A percentile compares a stretch with the other conserved stretches of the same genome.
These are phyloP conservation scores for Neoaliturus tenellus DNA, from an alignment of 2,888 invertebrate species.

Conservation along the genomic window DNA sequence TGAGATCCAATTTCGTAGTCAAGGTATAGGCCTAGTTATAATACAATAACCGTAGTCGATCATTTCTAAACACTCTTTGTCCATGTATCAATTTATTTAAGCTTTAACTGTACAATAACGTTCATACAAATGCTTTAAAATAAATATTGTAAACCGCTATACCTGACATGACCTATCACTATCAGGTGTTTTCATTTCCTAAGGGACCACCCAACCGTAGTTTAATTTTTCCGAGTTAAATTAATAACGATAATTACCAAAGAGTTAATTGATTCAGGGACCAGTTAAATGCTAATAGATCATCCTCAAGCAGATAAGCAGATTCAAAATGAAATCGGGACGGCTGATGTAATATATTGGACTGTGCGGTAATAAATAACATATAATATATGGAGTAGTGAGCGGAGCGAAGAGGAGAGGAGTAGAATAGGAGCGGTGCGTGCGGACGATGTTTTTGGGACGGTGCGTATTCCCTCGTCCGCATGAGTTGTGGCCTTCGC, in stretches of 20 bases:
- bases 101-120: too few species aligned
- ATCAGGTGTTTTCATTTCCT: background rate
- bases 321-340: constrained; percentile 49
- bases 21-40: too few species aligned
- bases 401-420: background rate
- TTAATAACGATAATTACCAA: constrained; percentile 39
- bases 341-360: constrained; percentile 19
- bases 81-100: too few species aligned
- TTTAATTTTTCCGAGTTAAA: constrained; percentile 29
- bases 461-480: constrained; percentile 8
- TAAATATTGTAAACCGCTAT: too few species aligned
- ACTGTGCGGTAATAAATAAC: constrained; percentile 20
- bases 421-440: background rate
- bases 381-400: background rate
- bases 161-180: too few species aligned
- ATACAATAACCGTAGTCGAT: too few species aligned
- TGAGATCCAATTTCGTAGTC: too few species aligned
- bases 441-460: constrained; percentile 48
- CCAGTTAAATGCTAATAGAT: constrained; percentile 38
- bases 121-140: too few species aligned
- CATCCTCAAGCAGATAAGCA: constrained; percentile 39
- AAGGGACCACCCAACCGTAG: constrained; percentile 1
- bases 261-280: constrained; percentile 31
- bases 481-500: constrained; percentile 42
- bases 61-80: too few species aligned